These are phyloP conservation scores for Drosophila pallidifrons DNA, from an alignment of 1,140 invertebrate species.

Conservation along the genomic window DNA sequence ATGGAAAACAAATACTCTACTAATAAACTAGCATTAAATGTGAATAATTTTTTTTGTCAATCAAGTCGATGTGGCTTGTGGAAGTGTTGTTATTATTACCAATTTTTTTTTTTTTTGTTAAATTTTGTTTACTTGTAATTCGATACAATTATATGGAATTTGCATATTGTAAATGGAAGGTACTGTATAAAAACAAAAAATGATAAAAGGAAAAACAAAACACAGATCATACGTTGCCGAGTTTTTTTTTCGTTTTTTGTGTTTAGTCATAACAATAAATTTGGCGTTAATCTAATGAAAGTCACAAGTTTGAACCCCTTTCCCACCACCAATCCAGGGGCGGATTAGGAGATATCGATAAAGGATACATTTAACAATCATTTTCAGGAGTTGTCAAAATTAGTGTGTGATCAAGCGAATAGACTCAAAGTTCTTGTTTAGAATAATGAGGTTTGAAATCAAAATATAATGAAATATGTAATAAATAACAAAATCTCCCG, in stretches of 20 bases:
- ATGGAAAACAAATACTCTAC: conserved; percentile 19
- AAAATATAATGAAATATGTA: background rate
- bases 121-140: conserved; percentile 34
- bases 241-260: background rate
- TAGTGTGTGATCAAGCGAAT: conserved; percentile 1
- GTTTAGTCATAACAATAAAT: background rate
- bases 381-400: conserved; percentile 3
- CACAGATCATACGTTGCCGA: background rate
- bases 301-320: background rate
- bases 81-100: conserved; percentile 13
- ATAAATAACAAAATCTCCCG: background rate
- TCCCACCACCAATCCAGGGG: background rate
- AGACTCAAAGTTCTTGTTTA: conserved; percentile 3
- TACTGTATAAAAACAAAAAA: background rate
- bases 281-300: conserved; percentile 1
- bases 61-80: conserved; percentile 24
- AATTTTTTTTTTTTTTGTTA: background rate
- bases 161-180: conserved; percentile 14
- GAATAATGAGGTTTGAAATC: conserved; percentile 3
- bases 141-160: conserved; percentile 9
- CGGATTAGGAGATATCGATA: background rate
- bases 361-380: background rate
- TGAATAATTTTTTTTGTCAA: conserved; percentile 34
- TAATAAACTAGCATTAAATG: conserved; percentile 33
- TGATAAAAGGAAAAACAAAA: background rate